A percentile compares a stretch with the other conserved stretches of the same genome.
These are phyloP conservation scores for Polyommatus icarus DNA, from an alignment of 2,888 invertebrate species.

Conservation along the genomic window DNA sequence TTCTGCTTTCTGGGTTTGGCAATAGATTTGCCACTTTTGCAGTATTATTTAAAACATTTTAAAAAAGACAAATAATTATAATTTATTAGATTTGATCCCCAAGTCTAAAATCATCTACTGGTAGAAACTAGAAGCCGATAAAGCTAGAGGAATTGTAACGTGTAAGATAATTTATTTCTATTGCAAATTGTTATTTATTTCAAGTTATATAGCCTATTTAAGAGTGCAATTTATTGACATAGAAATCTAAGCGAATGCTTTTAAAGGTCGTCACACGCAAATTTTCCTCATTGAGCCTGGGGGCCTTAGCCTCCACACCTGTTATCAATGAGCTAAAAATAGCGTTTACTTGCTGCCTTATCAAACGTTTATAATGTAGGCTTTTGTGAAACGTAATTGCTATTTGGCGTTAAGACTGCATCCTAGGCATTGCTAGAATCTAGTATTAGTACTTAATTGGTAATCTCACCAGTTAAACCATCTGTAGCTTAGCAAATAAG, in stretches of 20 bases:
- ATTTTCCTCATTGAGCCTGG: neutral
- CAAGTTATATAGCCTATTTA: neutral
- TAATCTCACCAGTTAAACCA: slow-evolving; percentile 22
- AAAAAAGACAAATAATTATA: neutral
- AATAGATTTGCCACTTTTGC: neutral
- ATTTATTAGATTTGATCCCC: neutral
- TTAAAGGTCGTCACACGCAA: neutral
- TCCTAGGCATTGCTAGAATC: neutral
- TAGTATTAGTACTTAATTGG: neutral
- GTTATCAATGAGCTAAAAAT: slow-evolving; percentile 13
- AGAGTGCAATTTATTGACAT: neutral
- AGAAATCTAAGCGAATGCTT: neutral
- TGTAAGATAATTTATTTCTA: neutral
- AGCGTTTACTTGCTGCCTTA: slow-evolving; percentile 1
- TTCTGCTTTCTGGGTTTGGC: neutral
- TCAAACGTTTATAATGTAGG: neutral
- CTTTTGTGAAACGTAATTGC: neutral
- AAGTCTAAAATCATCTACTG: neutral
- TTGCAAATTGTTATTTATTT: neutral
- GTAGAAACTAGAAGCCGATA: neutral
- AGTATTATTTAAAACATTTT: neutral
- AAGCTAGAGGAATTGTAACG: no score
- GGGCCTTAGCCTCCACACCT: slow-evolving; percentile 18
- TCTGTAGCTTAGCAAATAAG: slow-evolving; percentile 31
- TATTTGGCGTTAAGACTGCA: neutral